Base-by-base conservation (phyloP, 1,140 invertebrate species). In the Aphis craccivora region DNA sequence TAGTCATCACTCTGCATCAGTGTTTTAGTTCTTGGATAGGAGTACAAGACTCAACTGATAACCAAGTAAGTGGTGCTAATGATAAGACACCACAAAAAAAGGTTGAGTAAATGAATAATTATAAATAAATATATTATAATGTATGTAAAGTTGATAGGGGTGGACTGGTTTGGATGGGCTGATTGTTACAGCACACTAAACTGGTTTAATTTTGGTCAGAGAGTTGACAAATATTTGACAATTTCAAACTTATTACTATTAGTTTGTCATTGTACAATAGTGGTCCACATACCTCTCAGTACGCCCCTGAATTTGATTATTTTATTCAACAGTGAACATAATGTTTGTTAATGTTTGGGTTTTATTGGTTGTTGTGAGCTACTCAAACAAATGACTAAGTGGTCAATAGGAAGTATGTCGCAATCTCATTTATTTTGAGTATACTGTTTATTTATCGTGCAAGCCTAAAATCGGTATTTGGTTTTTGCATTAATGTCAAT, bases 1-100 rank as follows among this genome's bases (percentile, higher is more conserved):
- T 83, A 53, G 11, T 93, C 35, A 84, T 93, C 25, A 84, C 91
- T 40, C 22, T 93, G 11, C 91, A 93, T 7, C 91, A 93, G 14
- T 93, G 35, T 93, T 25, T 84, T 53, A 53, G 91, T 84, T 83
- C 35, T n/a, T 83, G 90, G 67, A 83, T 91, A 40, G 76, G 43
- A 30, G 89, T 67, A 67, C 23, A 53, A 67, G 55, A 90, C 20
- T 1, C 67, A 55, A 67, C 22, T n/a, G 89, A 90, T 67, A 90
- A 25, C 22, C 51, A 40, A 40, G 88, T 90, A 60, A 90, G 30
- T 45, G 30, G 60, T 43, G 6, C 25, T 22, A 43, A 90, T 43
- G 37, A 67, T 20, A 67, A 51, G n/a, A 35, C 23, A 30, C 23
- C 55, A 67, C 35, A 55, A 55, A 89, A 89, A 8, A 37, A 89